These are phyloP conservation scores for Ameiurus melas DNA, from an alignment of 2,113 vertebrate genomes.

Conservation along the genomic window DNA sequence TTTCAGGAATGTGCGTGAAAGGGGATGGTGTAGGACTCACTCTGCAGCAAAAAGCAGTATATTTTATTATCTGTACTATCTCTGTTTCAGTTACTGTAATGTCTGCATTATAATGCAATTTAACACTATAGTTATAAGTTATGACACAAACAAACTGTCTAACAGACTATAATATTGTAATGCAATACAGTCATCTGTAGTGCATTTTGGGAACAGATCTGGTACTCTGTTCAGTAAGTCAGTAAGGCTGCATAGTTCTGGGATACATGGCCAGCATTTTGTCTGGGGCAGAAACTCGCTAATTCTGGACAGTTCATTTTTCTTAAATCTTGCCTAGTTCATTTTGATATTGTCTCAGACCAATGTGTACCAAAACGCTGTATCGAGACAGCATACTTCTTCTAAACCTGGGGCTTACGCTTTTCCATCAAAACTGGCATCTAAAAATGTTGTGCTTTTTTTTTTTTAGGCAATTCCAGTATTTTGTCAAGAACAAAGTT, in stretches of 20 bases:
- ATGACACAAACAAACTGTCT: constrained; percentile 15
- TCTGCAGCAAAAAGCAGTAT: constrained; percentile 5
- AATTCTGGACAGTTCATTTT: constrained; percentile 18
- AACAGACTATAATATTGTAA: constrained; percentile 7
- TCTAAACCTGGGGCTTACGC: constrained; percentile 35
- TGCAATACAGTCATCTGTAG: background rate
- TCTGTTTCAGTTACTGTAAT: constrained; percentile 34
- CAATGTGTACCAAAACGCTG: constrained; percentile 39
- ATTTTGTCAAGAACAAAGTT: constrained; percentile 40
- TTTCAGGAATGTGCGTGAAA: constrained; percentile 46
- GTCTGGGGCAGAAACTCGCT: background rate
- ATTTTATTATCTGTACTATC: constrained; percentile 30
- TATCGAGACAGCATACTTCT: constrained; percentile 31
- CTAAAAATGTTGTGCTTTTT: constrained; percentile 38
- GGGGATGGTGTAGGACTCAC: constrained; percentile 25
- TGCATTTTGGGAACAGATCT: background rate
- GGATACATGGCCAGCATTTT: background rate
- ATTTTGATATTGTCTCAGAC: constrained; percentile 9
- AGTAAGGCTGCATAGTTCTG: background rate
- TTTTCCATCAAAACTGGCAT: constrained; percentile 36
- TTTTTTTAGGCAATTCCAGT: constrained; percentile 7
- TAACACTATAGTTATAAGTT: constrained; percentile 33
- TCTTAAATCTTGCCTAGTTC: background rate
- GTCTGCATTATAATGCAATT: constrained; percentile 37
- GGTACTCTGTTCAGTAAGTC: background rate